Conservation (phyloP, 2,888 invertebrate species). For the Dioctria linearis region DNA sequence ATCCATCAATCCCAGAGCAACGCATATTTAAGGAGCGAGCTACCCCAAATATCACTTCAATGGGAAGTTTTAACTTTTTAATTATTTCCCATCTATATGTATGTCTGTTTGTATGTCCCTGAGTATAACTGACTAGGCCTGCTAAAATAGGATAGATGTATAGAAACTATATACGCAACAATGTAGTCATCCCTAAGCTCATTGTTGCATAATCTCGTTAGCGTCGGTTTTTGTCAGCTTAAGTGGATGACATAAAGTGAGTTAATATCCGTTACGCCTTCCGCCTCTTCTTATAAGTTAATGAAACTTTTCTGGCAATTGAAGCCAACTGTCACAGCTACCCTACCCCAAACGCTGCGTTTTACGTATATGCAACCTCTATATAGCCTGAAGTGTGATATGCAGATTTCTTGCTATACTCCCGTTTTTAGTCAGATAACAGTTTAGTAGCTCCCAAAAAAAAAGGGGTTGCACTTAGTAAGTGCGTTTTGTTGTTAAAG, state of each 20-base stretch:
- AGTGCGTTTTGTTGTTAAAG: not conserved
- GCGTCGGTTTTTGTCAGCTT: not conserved
- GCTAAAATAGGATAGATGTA: too few species aligned
- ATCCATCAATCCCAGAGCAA: too few species aligned
- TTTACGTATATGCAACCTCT: not conserved
- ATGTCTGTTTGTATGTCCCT: too few species aligned
- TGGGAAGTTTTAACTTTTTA: not conserved
- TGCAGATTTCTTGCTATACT: not conserved
- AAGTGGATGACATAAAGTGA: not conserved
- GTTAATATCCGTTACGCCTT: not conserved
- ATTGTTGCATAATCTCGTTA: conserved; percentile 13
- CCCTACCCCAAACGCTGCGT: not conserved
- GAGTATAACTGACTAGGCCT: too few species aligned
- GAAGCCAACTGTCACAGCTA: not conserved
- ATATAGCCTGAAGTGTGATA: not conserved
- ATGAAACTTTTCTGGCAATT: conserved; percentile 3
- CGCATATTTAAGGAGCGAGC: not conserved
- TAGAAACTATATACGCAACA: too few species aligned
- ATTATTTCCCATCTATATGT: not conserved
- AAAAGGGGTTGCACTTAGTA: not conserved
- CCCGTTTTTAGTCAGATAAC: not conserved
- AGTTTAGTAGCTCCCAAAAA: not conserved
- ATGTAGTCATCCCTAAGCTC: not conserved
- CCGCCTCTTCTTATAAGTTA: not conserved
- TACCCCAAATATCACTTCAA: not conserved